Evolutionary conservation across 2,113 vertebrate genomes (phyloP).

Genomic region (Nyctibius bracteatus): DNA sequence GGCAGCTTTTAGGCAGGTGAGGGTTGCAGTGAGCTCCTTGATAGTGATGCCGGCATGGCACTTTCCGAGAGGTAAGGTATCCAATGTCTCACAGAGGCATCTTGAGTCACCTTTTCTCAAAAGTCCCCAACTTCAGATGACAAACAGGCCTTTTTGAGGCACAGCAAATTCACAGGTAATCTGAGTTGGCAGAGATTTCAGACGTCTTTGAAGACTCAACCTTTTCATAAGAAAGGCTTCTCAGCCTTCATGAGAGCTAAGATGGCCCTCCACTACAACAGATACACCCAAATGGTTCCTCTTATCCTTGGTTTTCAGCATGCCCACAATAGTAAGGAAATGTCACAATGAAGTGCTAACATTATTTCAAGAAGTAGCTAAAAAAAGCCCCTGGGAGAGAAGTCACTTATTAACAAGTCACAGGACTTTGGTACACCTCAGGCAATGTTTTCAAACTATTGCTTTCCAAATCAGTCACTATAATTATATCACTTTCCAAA

Average conservation of each 20-base stretch:
- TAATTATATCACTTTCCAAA: constrained; percentile 66
- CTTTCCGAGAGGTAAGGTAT: rapidly evolving
- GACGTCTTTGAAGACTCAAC: background rate
- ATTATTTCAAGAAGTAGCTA: constrained; percentile 62
- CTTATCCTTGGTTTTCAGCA: background rate
- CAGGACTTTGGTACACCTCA: constrained; percentile 60
- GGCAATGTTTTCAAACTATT: constrained; percentile 66
- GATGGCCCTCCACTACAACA: background rate
- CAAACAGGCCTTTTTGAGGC: background rate
- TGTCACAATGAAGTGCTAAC: background rate
- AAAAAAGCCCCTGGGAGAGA: constrained; percentile 59
- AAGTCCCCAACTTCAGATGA: background rate
- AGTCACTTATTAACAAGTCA: constrained; percentile 69
- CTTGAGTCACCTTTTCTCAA: background rate
- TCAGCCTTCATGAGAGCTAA: background rate
- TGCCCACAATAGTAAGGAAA: constrained; percentile 17
- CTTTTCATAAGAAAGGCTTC: background rate
- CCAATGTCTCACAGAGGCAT: rapidly evolving
- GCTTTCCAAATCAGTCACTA: constrained; percentile 54
- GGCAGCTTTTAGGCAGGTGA: background rate
- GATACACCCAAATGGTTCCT: background rate
- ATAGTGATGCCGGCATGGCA: rapidly evolving
- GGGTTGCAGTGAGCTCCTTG: background rate
- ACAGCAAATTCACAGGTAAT: background rate
- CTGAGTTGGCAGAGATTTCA: background rate